Percentiles rank a stretch among this genome's conserved stretches.
These are phyloP conservation scores for Diploptera punctata DNA, from an alignment of 2,888 invertebrate genomes.

Conservation along the genomic window DNA sequence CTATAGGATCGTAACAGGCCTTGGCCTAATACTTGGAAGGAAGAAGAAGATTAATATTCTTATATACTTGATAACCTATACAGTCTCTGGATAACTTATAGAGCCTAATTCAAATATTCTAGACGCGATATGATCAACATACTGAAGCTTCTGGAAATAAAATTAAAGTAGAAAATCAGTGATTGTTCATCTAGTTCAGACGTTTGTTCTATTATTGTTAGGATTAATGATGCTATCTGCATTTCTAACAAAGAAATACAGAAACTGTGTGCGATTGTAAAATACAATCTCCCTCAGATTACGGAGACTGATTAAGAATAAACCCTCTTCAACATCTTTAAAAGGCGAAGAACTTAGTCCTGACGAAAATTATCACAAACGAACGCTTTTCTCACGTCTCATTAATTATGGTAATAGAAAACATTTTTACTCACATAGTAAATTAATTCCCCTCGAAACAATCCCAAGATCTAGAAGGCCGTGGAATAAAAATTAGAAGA, in stretches of 20 bases:
- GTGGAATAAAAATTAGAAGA: constrained; percentile 4
- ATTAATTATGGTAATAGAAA: constrained; percentile 29
- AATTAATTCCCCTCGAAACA: constrained; percentile 26
- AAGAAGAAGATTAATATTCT: too few species aligned
- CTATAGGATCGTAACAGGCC: too few species aligned
- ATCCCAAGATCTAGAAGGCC: neutral
- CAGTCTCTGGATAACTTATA: too few species aligned
- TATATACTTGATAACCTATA: too few species aligned
- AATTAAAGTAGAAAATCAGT: neutral
- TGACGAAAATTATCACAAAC: constrained; percentile 26
- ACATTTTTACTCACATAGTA: constrained; percentile 23
- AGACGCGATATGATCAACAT: too few species aligned
- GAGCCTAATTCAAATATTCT: too few species aligned
- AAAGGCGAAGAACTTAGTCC: neutral
- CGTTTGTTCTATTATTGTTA: neutral
- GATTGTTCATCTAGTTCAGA: neutral
- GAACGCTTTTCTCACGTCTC: constrained; percentile 23
- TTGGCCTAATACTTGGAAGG: too few species aligned
- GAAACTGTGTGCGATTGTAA: too few species aligned
- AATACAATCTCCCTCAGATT: constrained; percentile 24
- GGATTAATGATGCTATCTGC: constrained; percentile 13
- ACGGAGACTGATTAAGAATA: constrained; percentile 14
- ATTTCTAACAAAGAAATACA: neutral
- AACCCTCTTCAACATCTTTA: constrained; percentile 6
- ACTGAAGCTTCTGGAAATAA: too few species aligned